Evolutionary conservation across 1,140 invertebrate genomes (phyloP), one percentile per base, ranked within the genome.

Genomic region (Drosophila repleta): DNA sequence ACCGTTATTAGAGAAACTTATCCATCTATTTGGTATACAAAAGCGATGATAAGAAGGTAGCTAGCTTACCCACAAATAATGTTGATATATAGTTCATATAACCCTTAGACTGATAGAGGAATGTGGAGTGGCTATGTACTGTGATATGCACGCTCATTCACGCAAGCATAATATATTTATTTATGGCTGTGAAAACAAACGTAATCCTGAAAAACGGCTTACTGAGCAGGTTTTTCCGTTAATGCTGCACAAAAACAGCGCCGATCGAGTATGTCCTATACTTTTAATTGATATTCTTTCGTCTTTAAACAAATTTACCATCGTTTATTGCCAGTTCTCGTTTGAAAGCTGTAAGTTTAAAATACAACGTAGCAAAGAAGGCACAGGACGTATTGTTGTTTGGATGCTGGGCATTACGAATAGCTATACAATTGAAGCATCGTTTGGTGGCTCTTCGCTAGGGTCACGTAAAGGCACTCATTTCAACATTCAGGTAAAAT

Each of bases 81-180:
- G 4, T 17, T 46, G 41, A 35, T 43, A 11, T 32, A 15, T 17
- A 55, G 18, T 17, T 41, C n/a, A 17, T 18, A 7, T 18, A 2
- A 53, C n/a, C 32, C 43, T 15, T 79, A 96, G 96, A 92, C 93
- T 97, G 81, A 95, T 97, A 90, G 97, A 98, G 90, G 97, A 98
- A 93, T 96, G 96, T 91, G 97, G 97, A 49, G 97, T 98, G 20
- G 95, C 96, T 64, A 95, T 99, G 93, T 99, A 97, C 90, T 98
- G 98, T 92, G 98, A 99, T 93, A 94, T 98, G 74, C 98, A 99
- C 92, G 97, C 97, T 39, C 98, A 99, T 93, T 99, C 97, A 4
- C 93, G 97, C 60, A 96, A 96, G 90, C 97, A 98, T 92, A 99
- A 99, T 92, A 95, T 99, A 79, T 99, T 99, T 91, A 95, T 98